phyloP scores from a whole-genome alignment of 1,140 invertebrate species.

The Tetramorium parvispinum region DNA sequence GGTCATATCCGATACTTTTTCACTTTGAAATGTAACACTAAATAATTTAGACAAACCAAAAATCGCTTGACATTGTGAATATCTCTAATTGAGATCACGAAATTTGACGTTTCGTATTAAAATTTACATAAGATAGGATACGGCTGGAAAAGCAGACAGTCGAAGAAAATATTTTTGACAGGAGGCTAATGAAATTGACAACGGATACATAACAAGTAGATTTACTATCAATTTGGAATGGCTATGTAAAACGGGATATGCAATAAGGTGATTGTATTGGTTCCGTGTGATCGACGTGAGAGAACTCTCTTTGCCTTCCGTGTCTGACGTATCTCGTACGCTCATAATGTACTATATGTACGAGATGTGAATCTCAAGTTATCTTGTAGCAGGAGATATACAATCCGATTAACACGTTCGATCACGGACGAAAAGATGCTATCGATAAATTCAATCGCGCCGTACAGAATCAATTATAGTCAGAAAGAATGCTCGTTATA shows the following conservation, averaged over 20 bases:
- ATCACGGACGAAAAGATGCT: conserved; percentile 36
- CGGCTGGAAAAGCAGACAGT: conserved; percentile 35
- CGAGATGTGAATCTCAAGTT: conserved; percentile 37
- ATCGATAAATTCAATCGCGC: conserved; percentile 55
- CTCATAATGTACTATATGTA: neutral
- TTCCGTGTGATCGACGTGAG: neutral
- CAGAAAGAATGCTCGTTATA: conserved; percentile 25
- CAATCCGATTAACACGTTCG: conserved; percentile 2
- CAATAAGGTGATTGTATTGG: neutral
- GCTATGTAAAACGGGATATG: neutral
- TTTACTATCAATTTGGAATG: conserved; percentile 17
- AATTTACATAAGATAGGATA: conserved; percentile 12
- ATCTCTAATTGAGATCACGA: neutral
- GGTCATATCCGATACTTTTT: conserved; percentile 53
- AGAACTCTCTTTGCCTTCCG: neutral
- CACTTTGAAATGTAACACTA: neutral
- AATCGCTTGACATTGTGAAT: neutral
- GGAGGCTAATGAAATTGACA: conserved; percentile 26
- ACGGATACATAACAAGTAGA: conserved; percentile 23
- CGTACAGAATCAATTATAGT: conserved; percentile 51
- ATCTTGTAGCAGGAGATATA: conserved; percentile 41
- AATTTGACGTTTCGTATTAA: conserved; percentile 47
- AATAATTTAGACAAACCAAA: conserved; percentile 21
- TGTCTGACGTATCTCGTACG: conserved; percentile 4
- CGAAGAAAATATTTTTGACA: conserved; percentile 40